These are phyloP conservation scores for Synanthedon tipuliformis DNA, from an alignment of 2,888 invertebrate species.

Conservation along the genomic window DNA sequence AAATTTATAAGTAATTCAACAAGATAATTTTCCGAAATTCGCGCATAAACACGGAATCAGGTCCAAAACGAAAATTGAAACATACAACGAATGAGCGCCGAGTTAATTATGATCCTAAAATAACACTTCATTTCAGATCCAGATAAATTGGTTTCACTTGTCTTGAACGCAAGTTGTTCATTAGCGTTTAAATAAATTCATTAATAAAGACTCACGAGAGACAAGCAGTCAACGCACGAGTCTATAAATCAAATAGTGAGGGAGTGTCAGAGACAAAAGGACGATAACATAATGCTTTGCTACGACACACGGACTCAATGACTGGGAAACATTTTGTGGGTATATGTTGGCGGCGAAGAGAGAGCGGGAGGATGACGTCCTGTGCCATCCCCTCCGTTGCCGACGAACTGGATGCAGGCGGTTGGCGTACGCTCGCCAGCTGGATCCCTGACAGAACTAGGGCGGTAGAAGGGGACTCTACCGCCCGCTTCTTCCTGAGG, in stretches of 20 bases:
- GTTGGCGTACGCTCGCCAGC: too few species aligned
- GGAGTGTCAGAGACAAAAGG: slow-evolving; percentile 66
- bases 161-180: slow-evolving; percentile 63
- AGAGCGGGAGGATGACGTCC: too few species aligned
- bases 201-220: slow-evolving; percentile 57
- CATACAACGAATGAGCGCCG: slow-evolving; percentile 5
- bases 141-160: slow-evolving; percentile 65
- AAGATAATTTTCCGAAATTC: slow-evolving; percentile 13
- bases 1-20: slow-evolving; percentile 3
- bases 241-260: slow-evolving; percentile 70
- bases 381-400: too few species aligned
- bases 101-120: slow-evolving; percentile 44
- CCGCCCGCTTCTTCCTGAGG: too few species aligned
- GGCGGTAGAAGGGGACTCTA: too few species aligned
- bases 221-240: slow-evolving; percentile 61
- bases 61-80: slow-evolving; percentile 1
- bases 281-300: slow-evolving; percentile 35
- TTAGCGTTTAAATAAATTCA: slow-evolving; percentile 70
- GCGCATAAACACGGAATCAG: slow-evolving; percentile 8
- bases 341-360: too few species aligned
- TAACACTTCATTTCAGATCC: slow-evolving; percentile 42
- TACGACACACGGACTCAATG: slow-evolving; percentile 22
- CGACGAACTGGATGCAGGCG: too few species aligned
- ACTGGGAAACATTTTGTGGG: not conserved
- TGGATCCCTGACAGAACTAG: too few species aligned